These are phyloP conservation scores for Sycophaga agraensis DNA, from an alignment of 1,140 invertebrate species.

Conservation along the genomic window DNA sequence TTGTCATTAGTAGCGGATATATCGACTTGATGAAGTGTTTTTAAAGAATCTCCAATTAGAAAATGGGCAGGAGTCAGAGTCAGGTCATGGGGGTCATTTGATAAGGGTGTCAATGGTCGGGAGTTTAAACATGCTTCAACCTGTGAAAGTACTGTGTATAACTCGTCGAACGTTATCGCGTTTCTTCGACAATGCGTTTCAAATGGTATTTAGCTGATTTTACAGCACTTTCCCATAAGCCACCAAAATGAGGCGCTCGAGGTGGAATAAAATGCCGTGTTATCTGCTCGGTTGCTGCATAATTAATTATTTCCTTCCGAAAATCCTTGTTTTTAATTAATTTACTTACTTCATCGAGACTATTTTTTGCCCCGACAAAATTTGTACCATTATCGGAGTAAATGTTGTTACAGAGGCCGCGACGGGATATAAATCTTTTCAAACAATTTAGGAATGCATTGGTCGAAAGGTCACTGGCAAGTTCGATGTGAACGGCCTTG, in stretches of 20 bases:
- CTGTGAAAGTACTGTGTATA: background rate
- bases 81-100: slow-evolving; percentile 5
- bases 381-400: no score
- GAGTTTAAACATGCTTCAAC: slow-evolving; percentile 15
- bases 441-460: no score
- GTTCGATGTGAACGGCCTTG: no score
- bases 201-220: slow-evolving; percentile 36
- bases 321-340: no score
- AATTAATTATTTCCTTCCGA: no score
- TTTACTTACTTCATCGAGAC: no score
- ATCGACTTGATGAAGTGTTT: background rate
- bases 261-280: slow-evolving; percentile 38
- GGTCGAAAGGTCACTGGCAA: no score
- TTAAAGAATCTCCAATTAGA: slow-evolving; percentile 16
- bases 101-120: no score
- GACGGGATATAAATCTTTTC: no score
- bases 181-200: background rate
- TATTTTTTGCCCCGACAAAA: no score
- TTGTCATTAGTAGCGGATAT: background rate
- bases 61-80: background rate
- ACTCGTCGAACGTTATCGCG: background rate
- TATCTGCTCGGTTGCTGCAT: background rate
- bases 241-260: slow-evolving; percentile 42
- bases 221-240: slow-evolving; percentile 42
- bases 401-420: no score